Evolutionary conservation across 2,113 vertebrate species (phyloP), one percentile per base, ranked within the genome.

Genomic region (Saguinus imperator): DNA sequence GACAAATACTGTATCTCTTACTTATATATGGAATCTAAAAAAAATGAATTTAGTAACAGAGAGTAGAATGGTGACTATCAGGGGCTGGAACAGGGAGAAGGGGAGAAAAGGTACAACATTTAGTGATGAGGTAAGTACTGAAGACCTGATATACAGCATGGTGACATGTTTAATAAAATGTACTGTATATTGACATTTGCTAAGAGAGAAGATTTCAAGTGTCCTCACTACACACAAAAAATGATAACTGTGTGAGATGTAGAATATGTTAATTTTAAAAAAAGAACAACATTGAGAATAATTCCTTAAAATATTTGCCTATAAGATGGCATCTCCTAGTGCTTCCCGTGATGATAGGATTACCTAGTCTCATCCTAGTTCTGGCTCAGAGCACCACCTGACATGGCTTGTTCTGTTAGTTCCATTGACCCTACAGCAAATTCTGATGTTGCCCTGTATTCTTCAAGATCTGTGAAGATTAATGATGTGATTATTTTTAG

Each of bases 381-480:
- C 1, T 2, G 23, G 6, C 32, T 57, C n/a, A 20, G 8, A 17
- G 13, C 2, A 0, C 57, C 20, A 4, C 52, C 18, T 29, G 23
- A 52, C 12, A 0, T 11, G 61, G 7, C 25, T 21, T 35, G 6
- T 68, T 94, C 66, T 23, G 8, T 37, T 55, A 43, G 61, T 58
- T 50, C 45, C n/a, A 35, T 1, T 29, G 75, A 72, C 37, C 35
- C 70, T n/a, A 32, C 23, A 58, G 45, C 70, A 89, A 94, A 57
- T 14, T 75, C 43, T 45, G 23, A 27, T 17, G 20, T 29, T 61
- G 37, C 43, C 79, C 58, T 66, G 21, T 25, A 40, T 21, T 73
- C 73, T 87, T 82, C 68, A 92, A 84, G 90, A 76, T 87, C 80
- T 79, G 61, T 40, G 64, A 81, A 93, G 25, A 73, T 23, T 72